A percentile compares a stretch with the other conserved stretches of the same genome.
These are phyloP conservation scores for Neria commutata DNA, from an alignment of 2,888 invertebrate genomes.

Conservation along the genomic window DNA sequence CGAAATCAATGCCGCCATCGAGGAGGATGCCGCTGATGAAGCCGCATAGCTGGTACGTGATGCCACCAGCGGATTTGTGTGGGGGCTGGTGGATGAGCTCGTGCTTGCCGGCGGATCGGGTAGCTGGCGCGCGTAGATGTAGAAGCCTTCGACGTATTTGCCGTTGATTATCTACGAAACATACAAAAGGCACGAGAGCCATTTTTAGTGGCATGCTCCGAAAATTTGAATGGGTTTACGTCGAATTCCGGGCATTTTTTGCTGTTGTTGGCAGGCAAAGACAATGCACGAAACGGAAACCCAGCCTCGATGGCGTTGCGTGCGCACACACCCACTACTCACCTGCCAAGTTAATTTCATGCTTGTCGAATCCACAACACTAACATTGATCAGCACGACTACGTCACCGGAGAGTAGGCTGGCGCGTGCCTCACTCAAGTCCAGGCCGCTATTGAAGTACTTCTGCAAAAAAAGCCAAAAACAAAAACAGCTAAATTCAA, in stretches of 20 bases:
- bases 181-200: conserved; percentile 16
- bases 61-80: conserved; percentile 62
- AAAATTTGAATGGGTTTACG: neutral
- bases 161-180: conserved; percentile 69
- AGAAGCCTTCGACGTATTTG: conserved; percentile 82
- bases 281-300: too few relatives aligned
- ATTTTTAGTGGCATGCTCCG: neutral
- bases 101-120: conserved; percentile 47
- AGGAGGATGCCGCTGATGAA: conserved; percentile 32
- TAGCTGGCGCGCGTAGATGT: conserved; percentile 78
- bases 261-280: too few relatives aligned
- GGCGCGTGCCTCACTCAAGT: conserved; percentile 74
- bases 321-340: too few relatives aligned
- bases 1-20: conserved; percentile 54
- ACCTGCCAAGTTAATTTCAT: conserved; percentile 90
- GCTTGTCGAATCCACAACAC: conserved; percentile 82
- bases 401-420: conserved; percentile 77
- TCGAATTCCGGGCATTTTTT: neutral
- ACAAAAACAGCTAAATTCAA: too few relatives aligned
- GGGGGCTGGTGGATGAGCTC: conserved; percentile 35
- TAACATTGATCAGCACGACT: conserved; percentile 81
- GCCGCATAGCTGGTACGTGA: conserved; percentile 36
- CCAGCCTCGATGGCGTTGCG: too few relatives aligned
- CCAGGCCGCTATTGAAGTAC: conserved; percentile 62
- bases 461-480: too few relatives aligned